Conservation (phyloP, 1,140 invertebrate species). For the Musca vetustissima region DNA sequence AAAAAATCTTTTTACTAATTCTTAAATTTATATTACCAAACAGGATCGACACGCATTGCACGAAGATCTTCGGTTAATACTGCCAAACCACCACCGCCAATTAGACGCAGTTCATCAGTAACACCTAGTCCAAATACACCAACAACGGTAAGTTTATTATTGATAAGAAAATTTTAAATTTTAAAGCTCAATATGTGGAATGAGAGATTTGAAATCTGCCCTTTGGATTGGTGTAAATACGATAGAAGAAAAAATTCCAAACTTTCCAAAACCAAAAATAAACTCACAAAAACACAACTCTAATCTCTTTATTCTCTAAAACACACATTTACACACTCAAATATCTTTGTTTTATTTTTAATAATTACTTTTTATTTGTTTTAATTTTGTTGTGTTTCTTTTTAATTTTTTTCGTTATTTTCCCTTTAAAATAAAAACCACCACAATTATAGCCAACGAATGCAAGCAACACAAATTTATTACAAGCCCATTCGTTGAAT, state of each 20-base stretch:
- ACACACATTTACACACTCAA: too few species aligned
- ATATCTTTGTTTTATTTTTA: too few species aligned
- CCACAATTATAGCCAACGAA: slow-evolving; percentile 13
- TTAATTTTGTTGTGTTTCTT: slow-evolving; percentile 4
- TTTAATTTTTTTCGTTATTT: slow-evolving; percentile 10
- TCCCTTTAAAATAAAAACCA: slow-evolving; percentile 25
- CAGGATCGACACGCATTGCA: slow-evolving; percentile 48
- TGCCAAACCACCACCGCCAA: slow-evolving; percentile 79
- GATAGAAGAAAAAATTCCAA: not conserved
- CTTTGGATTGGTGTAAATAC: not conserved
- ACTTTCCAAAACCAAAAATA: too few species aligned
- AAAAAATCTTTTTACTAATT: slow-evolving; percentile 6
- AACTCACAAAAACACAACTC: too few species aligned
- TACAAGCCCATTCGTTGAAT: slow-evolving; percentile 34
- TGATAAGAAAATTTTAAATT: not conserved
- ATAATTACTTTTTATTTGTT: not conserved
- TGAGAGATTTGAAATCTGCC: not conserved
- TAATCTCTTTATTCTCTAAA: too few species aligned
- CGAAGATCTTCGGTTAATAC: slow-evolving; percentile 62
- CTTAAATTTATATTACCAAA: slow-evolving; percentile 23
- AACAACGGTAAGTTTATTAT: slow-evolving; percentile 43
- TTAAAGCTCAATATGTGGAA: not conserved
- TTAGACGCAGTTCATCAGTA: slow-evolving; percentile 82
- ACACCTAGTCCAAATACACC: slow-evolving; percentile 56
- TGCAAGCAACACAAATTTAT: slow-evolving; percentile 25